Conservation (phyloP, 2,797 vertebrate genomes). For the Semaprochilodus insignis region DNA sequence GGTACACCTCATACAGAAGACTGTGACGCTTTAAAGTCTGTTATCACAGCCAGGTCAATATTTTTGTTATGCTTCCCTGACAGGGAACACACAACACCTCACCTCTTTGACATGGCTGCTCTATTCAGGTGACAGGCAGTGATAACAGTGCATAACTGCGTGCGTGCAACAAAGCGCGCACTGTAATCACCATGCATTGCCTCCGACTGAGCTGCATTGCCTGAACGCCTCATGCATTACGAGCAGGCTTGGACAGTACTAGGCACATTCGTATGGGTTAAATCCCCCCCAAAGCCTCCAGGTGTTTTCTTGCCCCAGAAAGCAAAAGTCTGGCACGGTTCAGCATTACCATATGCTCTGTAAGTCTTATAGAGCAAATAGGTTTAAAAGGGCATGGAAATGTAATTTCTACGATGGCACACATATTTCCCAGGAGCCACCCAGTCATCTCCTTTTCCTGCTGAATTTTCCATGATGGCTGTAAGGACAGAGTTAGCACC, state of each 20-base stretch:
- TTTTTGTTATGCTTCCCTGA: constrained; percentile 41
- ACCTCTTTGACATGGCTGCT: background rate
- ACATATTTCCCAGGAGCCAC: constrained; percentile 1
- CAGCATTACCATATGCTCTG: background rate
- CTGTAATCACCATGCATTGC: background rate
- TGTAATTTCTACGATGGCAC: constrained; percentile 9
- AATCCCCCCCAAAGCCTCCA: background rate
- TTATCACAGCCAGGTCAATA: constrained; percentile 49
- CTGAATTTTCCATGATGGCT: constrained; percentile 11
- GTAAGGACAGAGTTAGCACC: background rate
- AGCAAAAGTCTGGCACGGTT: background rate
- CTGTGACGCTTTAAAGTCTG: constrained; percentile 37
- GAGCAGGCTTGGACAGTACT: background rate
- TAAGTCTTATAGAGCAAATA: constrained; percentile 16
- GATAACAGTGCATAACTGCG: background rate
- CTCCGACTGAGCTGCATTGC: constrained; percentile 1
- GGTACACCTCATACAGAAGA: constrained; percentile 46
- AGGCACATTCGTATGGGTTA: background rate
- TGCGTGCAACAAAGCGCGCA: background rate
- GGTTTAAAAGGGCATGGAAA: constrained; percentile 22
- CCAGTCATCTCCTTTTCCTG: constrained; percentile 34
- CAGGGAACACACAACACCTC: constrained; percentile 19
- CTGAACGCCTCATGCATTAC: background rate
- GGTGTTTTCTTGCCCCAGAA: background rate
- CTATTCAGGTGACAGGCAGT: constrained; percentile 11